These are phyloP conservation scores for Auanema freiburgensis DNA, from an alignment of 2,888 invertebrate species.

Conservation along the genomic window DNA sequence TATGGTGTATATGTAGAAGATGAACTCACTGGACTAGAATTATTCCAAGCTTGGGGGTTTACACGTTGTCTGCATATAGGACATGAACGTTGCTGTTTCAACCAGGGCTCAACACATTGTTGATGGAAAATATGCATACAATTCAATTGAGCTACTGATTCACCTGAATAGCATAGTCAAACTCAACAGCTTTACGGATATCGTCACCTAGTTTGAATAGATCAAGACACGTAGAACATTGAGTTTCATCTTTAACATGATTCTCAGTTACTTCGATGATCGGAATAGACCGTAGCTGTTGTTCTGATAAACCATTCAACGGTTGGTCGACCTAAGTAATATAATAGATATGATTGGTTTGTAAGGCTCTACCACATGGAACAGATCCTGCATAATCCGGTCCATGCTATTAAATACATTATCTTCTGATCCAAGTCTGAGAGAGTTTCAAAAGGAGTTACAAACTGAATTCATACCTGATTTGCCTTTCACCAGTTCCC, in stretches of 20 bases:
- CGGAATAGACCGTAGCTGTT: slow-evolving; percentile 11
- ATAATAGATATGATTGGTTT: background rate
- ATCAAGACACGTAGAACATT: slow-evolving; percentile 52
- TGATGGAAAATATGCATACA: slow-evolving; percentile 48
- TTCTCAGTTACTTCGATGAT: slow-evolving; percentile 13
- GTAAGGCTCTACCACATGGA: too few relatives aligned
- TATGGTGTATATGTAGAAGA: too few relatives aligned
- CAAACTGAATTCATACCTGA: too few relatives aligned
- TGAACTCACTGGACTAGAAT: too few relatives aligned
- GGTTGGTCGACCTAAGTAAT: slow-evolving; percentile 3
- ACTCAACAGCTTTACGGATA: too few relatives aligned
- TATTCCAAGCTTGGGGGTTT: background rate
- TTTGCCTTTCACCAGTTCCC: too few relatives aligned
- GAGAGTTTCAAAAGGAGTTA: too few relatives aligned
- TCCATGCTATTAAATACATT: too few relatives aligned
- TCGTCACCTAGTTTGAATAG: slow-evolving; percentile 32
- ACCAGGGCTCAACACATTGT: slow-evolving; percentile 47
- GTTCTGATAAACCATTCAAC: slow-evolving; percentile 3
- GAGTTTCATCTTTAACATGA: slow-evolving; percentile 42
- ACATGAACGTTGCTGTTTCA: slow-evolving; percentile 35
- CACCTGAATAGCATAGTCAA: slow-evolving; percentile 25
- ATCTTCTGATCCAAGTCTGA: too few relatives aligned
- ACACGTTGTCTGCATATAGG: slow-evolving; percentile 29
- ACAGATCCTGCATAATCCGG: too few relatives aligned
- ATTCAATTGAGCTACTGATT: slow-evolving; percentile 34